Conservation (phyloP, 2,888 invertebrate genomes). For the Drosophila suboccidentalis region DNA sequence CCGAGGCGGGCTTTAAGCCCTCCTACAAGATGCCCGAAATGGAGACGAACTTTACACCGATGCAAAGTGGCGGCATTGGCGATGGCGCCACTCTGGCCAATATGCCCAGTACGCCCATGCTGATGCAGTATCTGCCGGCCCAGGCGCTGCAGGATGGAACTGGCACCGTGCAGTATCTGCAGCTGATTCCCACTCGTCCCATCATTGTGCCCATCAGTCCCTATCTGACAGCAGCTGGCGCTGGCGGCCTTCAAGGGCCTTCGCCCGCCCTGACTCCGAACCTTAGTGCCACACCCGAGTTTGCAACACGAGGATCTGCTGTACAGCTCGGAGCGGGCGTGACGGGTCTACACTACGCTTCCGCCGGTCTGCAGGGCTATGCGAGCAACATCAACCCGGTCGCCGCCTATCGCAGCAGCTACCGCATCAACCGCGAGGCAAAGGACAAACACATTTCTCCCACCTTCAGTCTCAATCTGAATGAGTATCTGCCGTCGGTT, state of each 20-base stretch:
- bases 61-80: slow-evolving; percentile 57
- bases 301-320: slow-evolving; percentile 45
- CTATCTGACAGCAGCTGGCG: slow-evolving; percentile 58
- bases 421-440: slow-evolving; percentile 83
- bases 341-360: slow-evolving; percentile 59
- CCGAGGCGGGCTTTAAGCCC: slow-evolving; percentile 72
- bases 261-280: slow-evolving; percentile 31
- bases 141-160: slow-evolving; percentile 75
- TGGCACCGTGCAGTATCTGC: slow-evolving; percentile 83
- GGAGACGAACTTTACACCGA: slow-evolving; percentile 84
- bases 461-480: slow-evolving; percentile 79
- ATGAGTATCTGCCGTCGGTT: slow-evolving; percentile 82
- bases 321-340: slow-evolving; percentile 57
- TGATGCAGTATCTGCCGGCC: slow-evolving; percentile 85
- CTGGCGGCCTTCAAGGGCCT: slow-evolving; percentile 13
- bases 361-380: slow-evolving; percentile 73
- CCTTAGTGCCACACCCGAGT: slow-evolving; percentile 54
- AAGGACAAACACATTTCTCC: slow-evolving; percentile 74
- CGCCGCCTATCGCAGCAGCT: slow-evolving; percentile 71
- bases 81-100: slow-evolving; percentile 49
- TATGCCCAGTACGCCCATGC: slow-evolving; percentile 77
- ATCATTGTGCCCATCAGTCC: slow-evolving; percentile 84
- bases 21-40: slow-evolving; percentile 82
- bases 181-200: slow-evolving; percentile 84
- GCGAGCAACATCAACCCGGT: slow-evolving; percentile 53